phyloP scores from a whole-genome alignment of 1,140 invertebrate genomes.

The Drosophila ogumai region DNA sequence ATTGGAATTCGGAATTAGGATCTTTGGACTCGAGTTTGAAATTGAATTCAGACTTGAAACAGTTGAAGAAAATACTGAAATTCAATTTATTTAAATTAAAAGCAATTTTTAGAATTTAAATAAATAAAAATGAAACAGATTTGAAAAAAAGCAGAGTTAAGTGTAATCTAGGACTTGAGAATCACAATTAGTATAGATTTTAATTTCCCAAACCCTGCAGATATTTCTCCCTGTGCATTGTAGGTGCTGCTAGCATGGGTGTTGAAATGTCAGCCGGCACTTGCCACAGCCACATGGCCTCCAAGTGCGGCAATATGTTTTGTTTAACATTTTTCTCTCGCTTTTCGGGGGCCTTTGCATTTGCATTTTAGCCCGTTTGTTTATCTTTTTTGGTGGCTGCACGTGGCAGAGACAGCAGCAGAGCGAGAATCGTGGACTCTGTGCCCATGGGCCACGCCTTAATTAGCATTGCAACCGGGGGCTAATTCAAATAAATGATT shows the following conservation, averaged over 20 bases:
- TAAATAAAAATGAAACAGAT: not conserved
- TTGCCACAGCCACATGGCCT: slow-evolving; percentile 61
- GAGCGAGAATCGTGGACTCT: slow-evolving; percentile 40
- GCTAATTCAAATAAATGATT: slow-evolving; percentile 77
- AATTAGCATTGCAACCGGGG: slow-evolving; percentile 41
- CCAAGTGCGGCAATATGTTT: slow-evolving; percentile 77
- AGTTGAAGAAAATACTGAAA: not conserved
- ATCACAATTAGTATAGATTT: no score
- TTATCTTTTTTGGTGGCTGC: slow-evolving; percentile 50
- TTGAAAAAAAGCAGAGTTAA: no score
- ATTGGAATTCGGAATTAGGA: slow-evolving; percentile 45
- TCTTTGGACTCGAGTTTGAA: slow-evolving; percentile 10
- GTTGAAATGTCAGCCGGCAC: slow-evolving; percentile 74
- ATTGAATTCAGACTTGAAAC: not conserved
- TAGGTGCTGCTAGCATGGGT: slow-evolving; percentile 21
- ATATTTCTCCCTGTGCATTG: not conserved
- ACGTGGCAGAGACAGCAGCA: slow-evolving; percentile 5
- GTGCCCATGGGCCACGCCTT: slow-evolving; percentile 52
- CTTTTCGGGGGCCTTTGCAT: slow-evolving; percentile 33
- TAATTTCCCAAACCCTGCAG: no score
- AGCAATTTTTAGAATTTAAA: not conserved
- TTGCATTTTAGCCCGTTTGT: slow-evolving; percentile 68
- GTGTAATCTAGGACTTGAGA: no score
- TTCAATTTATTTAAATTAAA: not conserved
- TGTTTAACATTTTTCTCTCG: slow-evolving; percentile 64